Evolutionary conservation across 2,113 vertebrate species (phyloP).

Genomic region (Epinephelus lanceolatus): DNA sequence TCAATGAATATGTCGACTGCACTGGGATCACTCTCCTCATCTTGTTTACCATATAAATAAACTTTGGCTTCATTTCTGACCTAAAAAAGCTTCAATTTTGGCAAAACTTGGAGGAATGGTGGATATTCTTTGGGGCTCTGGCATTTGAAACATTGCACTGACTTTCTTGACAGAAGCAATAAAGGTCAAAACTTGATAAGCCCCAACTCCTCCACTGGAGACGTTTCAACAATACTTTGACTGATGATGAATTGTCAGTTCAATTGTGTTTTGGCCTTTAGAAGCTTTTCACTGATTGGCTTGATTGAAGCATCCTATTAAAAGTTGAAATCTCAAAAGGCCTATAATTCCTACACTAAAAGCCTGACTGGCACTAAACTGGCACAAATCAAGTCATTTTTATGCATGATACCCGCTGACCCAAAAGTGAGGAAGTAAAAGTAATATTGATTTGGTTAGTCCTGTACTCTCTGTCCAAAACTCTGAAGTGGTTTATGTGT

Average conservation of each 20-base stretch:
- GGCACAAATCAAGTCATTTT: slow-evolving; percentile 2
- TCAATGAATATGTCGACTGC: background rate
- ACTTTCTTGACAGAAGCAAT: slow-evolving; percentile 32
- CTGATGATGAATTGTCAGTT: slow-evolving; percentile 38
- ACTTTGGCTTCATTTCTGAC: background rate
- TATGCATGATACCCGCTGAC: background rate
- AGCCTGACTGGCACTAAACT: slow-evolving; percentile 4
- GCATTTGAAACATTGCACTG: slow-evolving; percentile 41
- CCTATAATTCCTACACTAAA: slow-evolving; percentile 6
- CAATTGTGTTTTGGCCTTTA: slow-evolving; percentile 48
- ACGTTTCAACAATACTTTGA: slow-evolving; percentile 34
- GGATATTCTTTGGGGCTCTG: slow-evolving; percentile 20
- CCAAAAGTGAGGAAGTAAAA: background rate
- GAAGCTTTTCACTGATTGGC: slow-evolving; percentile 22
- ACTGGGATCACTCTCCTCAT: background rate
- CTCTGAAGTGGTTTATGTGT: background rate
- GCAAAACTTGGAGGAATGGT: background rate
- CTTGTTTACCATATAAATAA: background rate
- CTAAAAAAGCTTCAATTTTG: background rate
- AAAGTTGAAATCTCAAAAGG: slow-evolving; percentile 40
- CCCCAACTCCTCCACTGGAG: slow-evolving; percentile 16
- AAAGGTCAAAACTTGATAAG: slow-evolving; percentile 61
- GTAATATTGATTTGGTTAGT: background rate
- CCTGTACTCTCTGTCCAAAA: background rate
- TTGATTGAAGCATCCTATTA: slow-evolving; percentile 39